These are phyloP conservation scores for Thunnus thynnus DNA, from an alignment of 2,113 vertebrate species.

Conservation along the genomic window DNA sequence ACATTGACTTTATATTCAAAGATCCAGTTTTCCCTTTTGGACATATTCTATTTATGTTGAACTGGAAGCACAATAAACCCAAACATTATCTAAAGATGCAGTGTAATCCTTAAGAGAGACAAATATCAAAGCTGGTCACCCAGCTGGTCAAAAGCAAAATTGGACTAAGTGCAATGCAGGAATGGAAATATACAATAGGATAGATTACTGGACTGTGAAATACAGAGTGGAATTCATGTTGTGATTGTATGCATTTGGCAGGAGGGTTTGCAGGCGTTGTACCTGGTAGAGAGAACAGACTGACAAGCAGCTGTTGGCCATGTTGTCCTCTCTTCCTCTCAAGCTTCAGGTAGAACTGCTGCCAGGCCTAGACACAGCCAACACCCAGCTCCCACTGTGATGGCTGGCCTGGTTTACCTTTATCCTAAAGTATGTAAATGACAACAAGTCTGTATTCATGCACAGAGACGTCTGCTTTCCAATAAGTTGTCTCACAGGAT, in stretches of 20 bases:
- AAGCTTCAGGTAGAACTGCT: slow-evolving; percentile 58
- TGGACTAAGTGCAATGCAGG: not conserved
- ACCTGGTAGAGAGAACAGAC: slow-evolving; percentile 42
- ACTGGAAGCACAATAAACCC: slow-evolving; percentile 34
- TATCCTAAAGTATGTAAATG: slow-evolving; percentile 30
- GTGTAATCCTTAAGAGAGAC: slow-evolving; percentile 31
- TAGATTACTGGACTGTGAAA: slow-evolving; percentile 42
- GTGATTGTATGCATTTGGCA: slow-evolving; percentile 53
- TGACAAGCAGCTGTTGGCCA: slow-evolving; percentile 74
- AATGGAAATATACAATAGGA: slow-evolving; percentile 30
- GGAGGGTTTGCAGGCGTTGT: slow-evolving; percentile 37
- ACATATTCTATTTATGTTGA: slow-evolving; percentile 28
- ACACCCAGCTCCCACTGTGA: slow-evolving; percentile 55
- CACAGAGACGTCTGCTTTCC: not conserved
- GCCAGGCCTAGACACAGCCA: slow-evolving; percentile 63
- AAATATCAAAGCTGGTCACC: slow-evolving; percentile 35
- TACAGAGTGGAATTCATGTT: slow-evolving; percentile 36
- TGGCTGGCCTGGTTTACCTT: slow-evolving; percentile 59
- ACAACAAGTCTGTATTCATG: not conserved
- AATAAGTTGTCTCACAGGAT: not conserved
- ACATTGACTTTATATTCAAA: slow-evolving; percentile 37
- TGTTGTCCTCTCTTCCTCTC: slow-evolving; percentile 56
- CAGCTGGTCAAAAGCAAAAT: slow-evolving; percentile 19
- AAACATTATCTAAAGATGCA: slow-evolving; percentile 34
- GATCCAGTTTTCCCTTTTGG: slow-evolving; percentile 25